A percentile compares a stretch with the other conserved stretches of the same genome.
These are phyloP conservation scores for Sussaba pulchella DNA, from an alignment of 2,888 invertebrate genomes.

Conservation along the genomic window DNA sequence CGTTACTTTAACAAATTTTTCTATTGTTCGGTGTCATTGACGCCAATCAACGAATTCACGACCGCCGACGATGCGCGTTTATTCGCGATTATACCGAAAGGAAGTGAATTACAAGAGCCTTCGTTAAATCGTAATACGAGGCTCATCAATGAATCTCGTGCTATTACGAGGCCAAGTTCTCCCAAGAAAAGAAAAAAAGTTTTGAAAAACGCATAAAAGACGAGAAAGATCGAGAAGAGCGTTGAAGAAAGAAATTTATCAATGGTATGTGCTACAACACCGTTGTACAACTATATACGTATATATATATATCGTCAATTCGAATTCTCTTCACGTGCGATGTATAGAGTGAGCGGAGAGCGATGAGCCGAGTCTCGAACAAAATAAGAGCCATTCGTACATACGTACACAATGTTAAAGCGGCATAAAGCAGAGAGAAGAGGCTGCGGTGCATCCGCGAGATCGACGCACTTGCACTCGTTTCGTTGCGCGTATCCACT, in stretches of 20 bases:
- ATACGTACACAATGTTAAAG: conserved; percentile 28
- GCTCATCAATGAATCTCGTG: conserved; percentile 41
- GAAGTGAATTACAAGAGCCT: conserved; percentile 28
- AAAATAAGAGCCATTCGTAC: conserved; percentile 30
- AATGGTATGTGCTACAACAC: conserved; percentile 46
- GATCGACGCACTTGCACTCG: too few relatives aligned
- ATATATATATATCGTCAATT: conserved; percentile 33
- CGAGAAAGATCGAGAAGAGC: conserved; percentile 20
- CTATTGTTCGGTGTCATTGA: conserved; percentile 9
- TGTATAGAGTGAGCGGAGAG: conserved; percentile 34
- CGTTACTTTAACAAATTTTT: background rate
- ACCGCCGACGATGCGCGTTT: background rate
- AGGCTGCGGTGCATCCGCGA: background rate
- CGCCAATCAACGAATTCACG: background rate
- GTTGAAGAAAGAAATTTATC: conserved; percentile 60
- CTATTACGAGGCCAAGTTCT: background rate
- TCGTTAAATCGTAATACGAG: conserved; percentile 34
- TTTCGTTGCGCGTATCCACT: background rate
- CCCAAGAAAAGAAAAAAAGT: conserved; percentile 24
- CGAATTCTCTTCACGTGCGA: conserved; percentile 59
- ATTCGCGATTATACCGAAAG: conserved; percentile 28
- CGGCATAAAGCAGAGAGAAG: conserved; percentile 33
- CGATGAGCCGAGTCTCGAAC: conserved; percentile 34
- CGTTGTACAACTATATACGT: conserved; percentile 4
- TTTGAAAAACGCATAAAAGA: background rate